Base-by-base conservation (phyloP, 2,113 vertebrate genomes). In the Corynorhinus townsendii region DNA sequence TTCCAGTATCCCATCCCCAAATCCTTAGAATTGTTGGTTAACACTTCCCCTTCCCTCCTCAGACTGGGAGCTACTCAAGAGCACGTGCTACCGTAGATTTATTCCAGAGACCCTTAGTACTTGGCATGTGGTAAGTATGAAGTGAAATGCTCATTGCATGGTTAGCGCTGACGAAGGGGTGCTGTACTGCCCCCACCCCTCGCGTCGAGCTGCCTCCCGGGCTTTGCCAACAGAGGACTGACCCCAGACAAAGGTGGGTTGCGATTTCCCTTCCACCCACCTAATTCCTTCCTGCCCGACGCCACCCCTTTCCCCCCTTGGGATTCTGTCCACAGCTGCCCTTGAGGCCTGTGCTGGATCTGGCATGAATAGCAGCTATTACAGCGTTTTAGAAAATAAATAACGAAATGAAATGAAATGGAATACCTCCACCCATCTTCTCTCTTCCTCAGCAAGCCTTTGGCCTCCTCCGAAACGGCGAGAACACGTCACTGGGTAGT, bases 221-320 rank as follows among this genome's bases (percentile, higher is more conserved):
- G 11, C 54, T 69, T 59, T 66, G 68, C 77, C 33, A 20, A 64
- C 47, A 68, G 54, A 87, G 43, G 62, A 81, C 20, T 10, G 52
- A 43, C 4, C 62, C 54, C 47, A 73, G 71, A 91, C 79, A 80
- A 86, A 80, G 80, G 82, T 94, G 80, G 47, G 43, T 91, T 86
- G 81, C 47, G 76, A 69, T 66, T 91, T 89, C 69, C 49, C 47
- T 75, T 83, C 54, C 54, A 43, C 75, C 84, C 45, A 84, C 89
- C 83, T 69, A 82, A 95, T 93, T 95, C 79, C 83, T 88, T 95
- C 93, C 86, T 96, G 81, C 73, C 64, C 49, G 54, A 26, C 73
- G 79, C 69, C 40, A 12, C 90, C 72, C 79, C 59, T n/a, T 49
- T 35, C n/a, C 35, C 59, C 45, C 4, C 72, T 40, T 59, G 45